These are phyloP conservation scores for Pteropus alecto DNA, from an alignment of 2,113 vertebrate species.

Conservation along the genomic window DNA sequence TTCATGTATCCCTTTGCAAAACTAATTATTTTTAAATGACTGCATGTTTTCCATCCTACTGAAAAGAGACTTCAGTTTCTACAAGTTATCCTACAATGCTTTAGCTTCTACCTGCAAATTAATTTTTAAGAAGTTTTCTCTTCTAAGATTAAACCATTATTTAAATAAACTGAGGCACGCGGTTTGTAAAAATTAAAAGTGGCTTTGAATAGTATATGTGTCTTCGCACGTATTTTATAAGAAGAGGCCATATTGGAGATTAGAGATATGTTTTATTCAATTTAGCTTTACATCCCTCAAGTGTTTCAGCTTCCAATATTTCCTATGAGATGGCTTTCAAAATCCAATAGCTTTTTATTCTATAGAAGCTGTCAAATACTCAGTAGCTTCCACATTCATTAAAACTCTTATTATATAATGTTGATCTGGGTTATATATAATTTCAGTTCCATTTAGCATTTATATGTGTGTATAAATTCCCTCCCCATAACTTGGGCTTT, in stretches of 20 bases:
- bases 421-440: neutral
- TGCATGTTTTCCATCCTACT: conserved; percentile 32
- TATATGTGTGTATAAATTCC: neutral
- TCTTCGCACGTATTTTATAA: neutral
- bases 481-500: neutral
- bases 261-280: conserved; percentile 39
- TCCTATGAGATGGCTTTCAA: conserved; percentile 42
- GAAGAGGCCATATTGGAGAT: conserved; percentile 10
- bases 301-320: conserved; percentile 41
- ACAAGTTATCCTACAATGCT: neutral
- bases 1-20: conserved; percentile 40
- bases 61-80: conserved; percentile 25
- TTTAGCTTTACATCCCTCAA: conserved; percentile 33
- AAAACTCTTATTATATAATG: conserved; percentile 27
- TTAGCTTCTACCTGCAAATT: conserved; percentile 10
- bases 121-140: conserved; percentile 36
- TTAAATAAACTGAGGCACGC: neutral
- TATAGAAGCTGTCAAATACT: neutral
- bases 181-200: conserved; percentile 36
- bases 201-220: neutral
- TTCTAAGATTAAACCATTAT: conserved; percentile 22
- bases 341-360: conserved; percentile 53
- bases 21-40: conserved; percentile 67
- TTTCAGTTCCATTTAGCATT: neutral
- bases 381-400: conserved; percentile 9